Percentiles rank a stretch among this genome's conserved stretches.
phyloP scores from a whole-genome alignment of 2,113 vertebrate genomes.

The Urocynchramus pylzowi region DNA sequence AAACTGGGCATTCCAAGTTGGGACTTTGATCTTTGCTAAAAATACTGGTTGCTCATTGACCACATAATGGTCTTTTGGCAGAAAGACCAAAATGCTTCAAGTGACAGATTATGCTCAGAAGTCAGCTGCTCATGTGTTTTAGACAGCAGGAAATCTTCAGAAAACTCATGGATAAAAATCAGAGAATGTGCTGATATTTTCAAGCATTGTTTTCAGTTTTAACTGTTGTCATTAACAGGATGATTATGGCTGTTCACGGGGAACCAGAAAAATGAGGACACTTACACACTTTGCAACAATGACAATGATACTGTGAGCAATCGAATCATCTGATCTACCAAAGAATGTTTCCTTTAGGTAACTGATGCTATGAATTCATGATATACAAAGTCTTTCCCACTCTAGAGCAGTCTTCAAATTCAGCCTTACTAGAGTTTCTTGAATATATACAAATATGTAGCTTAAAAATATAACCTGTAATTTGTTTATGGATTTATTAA shows the following conservation, averaged over 20 bases:
- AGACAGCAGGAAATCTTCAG: constrained; percentile 23
- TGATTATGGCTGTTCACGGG: constrained; percentile 16
- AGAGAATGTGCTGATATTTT: constrained; percentile 1
- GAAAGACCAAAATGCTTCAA: not conserved
- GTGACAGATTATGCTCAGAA: constrained; percentile 27
- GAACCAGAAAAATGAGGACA: not conserved
- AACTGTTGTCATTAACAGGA: constrained; percentile 33
- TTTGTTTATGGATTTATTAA: not conserved
- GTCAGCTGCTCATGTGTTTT: constrained; percentile 38
- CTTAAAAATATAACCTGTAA: not conserved
- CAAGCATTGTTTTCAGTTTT: constrained; percentile 52
- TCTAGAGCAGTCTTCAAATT: not conserved
- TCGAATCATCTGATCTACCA: not conserved
- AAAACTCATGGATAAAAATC: constrained; percentile 25
- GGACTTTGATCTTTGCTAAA: not conserved
- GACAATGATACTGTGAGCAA: not conserved
- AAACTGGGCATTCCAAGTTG: not conserved
- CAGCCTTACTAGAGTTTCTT: not conserved
- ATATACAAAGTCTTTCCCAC: not conserved
- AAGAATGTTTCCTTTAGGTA: not conserved
- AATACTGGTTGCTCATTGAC: not conserved
- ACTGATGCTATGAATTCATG: not conserved
- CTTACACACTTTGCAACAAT: not conserved
- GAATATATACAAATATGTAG: not conserved
- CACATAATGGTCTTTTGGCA: not conserved